Evolutionary conservation across 2,888 invertebrate species (phyloP), one percentile per base, ranked within the genome.

Genomic region (Congeria kusceri): DNA sequence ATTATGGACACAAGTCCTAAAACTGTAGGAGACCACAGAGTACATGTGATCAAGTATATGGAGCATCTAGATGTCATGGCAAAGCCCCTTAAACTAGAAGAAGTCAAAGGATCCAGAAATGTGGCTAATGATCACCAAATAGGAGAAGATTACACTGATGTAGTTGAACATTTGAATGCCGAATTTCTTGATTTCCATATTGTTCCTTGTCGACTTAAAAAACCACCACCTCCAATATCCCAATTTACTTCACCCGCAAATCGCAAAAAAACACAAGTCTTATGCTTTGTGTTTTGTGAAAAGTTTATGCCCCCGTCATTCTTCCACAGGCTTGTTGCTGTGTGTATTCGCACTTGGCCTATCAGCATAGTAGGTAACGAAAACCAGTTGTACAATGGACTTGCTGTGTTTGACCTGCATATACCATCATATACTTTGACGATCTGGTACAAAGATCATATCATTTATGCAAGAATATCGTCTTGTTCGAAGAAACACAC

Each of bases 261-360:
- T 15, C 39, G 15, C 39, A 53, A 46, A 29, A 70, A 61, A 63
- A 80, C 80, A 5, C 61, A 76, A n/a, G 61, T 74, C 20, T 56
- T 80, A 25, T 65, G 77, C 29, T 58, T 74, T 44, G 65, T 66
- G 28, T 80, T 80, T 56, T 47, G 61, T 27, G 70, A 76, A 56
- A 57, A 62, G 2, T 80, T 80, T 32, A 58, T 80, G 39, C 80
- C 80, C 9, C 80, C 80, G n/a, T 70, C 77, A 32, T 57, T 80
- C 20, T 80, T 80, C 32, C 80, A 80, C 39, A 62, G 77, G 18
- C 70, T 80, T 20, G 15, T 80, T 20, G 80, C 80, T n/a, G 61
- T 73, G 28, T 80, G 80, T 46, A 80, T 80, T 5, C 73, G 66
- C 15, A 39, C 59, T 23, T 80, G 70, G 73, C 59, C 32, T 28